Evolutionary conservation across 1,140 invertebrate genomes (phyloP).

Genomic region (Hylyphantes graminicola): DNA sequence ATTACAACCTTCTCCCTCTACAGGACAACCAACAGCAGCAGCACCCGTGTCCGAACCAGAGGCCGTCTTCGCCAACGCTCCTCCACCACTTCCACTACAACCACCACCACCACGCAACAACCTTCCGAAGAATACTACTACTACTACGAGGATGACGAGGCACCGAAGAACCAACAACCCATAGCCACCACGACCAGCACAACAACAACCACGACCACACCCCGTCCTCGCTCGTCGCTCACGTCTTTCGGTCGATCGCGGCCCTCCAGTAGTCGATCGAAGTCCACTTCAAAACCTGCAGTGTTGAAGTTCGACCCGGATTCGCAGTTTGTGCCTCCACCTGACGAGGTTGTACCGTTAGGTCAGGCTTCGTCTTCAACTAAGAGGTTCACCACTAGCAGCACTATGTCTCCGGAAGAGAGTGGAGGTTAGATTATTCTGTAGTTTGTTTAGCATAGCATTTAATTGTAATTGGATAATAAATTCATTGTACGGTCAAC

Average conservation of each 20-base stretch:
- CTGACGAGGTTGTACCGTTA: not conserved
- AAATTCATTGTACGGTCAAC: too few species aligned
- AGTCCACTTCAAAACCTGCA: not conserved
- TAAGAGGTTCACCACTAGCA: slow-evolving; percentile 58
- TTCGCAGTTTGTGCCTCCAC: slow-evolving; percentile 44
- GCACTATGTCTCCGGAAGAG: slow-evolving; percentile 41
- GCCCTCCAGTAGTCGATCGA: not conserved
- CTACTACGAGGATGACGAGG: slow-evolving; percentile 43
- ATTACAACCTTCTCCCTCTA: too few species aligned
- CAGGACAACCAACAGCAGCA: not conserved
- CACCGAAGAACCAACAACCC: slow-evolving; percentile 8
- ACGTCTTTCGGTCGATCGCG: not conserved
- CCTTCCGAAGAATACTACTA: slow-evolving; percentile 51
- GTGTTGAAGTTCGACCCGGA: slow-evolving; percentile 51
- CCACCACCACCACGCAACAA: slow-evolving; percentile 30
- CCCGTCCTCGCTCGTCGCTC: slow-evolving; percentile 34
- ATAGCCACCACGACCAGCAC: slow-evolving; percentile 56
- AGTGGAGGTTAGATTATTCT: not conserved
- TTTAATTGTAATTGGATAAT: too few species aligned
- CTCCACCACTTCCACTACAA: slow-evolving; percentile 55
- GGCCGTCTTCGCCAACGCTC: not conserved
- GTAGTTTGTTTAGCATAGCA: too few species aligned
- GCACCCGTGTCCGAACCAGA: not conserved
- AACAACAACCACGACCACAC: slow-evolving; percentile 62
- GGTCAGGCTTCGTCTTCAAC: not conserved